Percentiles rank a stretch among this genome's conserved stretches.
Evolutionary conservation across 2,888 invertebrate genomes (phyloP).

Genomic region (Allophyes oxyacanthae): DNA sequence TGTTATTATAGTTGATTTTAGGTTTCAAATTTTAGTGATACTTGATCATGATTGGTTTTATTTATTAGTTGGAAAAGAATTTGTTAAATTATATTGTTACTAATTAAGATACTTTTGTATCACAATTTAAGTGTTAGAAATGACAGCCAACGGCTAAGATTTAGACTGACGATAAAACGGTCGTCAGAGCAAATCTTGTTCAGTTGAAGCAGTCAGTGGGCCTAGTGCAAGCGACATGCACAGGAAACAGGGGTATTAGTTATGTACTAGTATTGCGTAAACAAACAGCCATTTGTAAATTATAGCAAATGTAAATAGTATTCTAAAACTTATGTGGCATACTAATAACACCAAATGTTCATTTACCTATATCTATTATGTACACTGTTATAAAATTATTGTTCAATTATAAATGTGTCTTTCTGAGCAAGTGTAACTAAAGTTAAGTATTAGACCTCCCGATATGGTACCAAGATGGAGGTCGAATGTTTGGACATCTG

Average conservation of each 20-base stretch:
- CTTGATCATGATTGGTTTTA: constrained; percentile 13
- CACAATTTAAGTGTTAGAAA: too few species aligned
- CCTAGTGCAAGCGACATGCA: too few species aligned
- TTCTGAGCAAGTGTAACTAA: constrained; percentile 39
- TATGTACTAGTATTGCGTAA: too few species aligned
- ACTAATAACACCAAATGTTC: constrained; percentile 42
- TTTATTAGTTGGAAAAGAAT: background rate
- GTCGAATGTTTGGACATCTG: too few species aligned
- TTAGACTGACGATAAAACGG: too few species aligned
- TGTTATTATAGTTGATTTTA: constrained; percentile 2
- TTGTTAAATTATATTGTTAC: background rate
- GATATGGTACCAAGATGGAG: too few species aligned
- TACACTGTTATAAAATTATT: background rate
- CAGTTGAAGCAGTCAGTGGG: too few species aligned
- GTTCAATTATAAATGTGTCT: background rate
- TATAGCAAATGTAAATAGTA: constrained; percentile 34
- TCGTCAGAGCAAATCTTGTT: too few species aligned
- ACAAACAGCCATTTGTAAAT: too few species aligned
- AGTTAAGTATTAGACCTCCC: background rate
- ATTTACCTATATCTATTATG: constrained; percentile 10
- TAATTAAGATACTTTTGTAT: too few species aligned
- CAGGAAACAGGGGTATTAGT: too few species aligned
- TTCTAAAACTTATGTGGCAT: constrained; percentile 10
- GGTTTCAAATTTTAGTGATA: constrained; percentile 22
- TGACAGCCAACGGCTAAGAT: too few species aligned